phyloP scores from a whole-genome alignment of 2,797 vertebrate genomes.

The Sebastes reedi region DNA sequence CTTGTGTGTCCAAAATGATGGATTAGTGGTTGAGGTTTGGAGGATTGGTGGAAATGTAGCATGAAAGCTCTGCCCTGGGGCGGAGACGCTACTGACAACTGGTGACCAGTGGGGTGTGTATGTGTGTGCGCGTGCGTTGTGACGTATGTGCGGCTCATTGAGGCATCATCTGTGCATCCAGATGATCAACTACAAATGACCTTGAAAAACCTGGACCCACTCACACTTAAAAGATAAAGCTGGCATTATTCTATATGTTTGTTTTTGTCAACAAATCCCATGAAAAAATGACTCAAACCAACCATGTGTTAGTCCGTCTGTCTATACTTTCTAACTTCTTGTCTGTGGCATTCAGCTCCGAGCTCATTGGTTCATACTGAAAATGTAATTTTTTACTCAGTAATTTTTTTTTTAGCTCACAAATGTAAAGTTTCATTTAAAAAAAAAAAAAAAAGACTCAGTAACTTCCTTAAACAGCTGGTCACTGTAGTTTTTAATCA shows the following conservation, averaged over 20 bases:
- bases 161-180: constrained; percentile 41
- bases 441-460: no score
- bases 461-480: neutral
- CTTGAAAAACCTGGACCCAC: constrained; percentile 12
- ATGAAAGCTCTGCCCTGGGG: constrained; percentile 64
- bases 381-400: neutral
- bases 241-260: neutral
- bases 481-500: neutral
- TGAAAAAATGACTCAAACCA: neutral
- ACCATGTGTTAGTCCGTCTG: neutral
- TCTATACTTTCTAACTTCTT: neutral
- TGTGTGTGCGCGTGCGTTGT: constrained; percentile 18
- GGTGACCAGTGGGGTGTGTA: constrained; percentile 25
- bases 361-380: neutral
- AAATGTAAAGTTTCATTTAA: neutral
- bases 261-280: neutral
- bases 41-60: constrained; percentile 68
- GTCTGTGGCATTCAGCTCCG: neutral
- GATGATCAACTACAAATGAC: constrained; percentile 12
- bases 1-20: constrained; percentile 55
- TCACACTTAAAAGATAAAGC: neutral
- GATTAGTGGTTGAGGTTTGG: constrained; percentile 57
- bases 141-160: neutral
- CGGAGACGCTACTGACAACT: constrained; percentile 35
- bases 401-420: neutral